Percentiles rank a stretch among this genome's conserved stretches.
phyloP scores from a whole-genome alignment of 2,888 invertebrate species.

The Meiosimyza decipiens region DNA sequence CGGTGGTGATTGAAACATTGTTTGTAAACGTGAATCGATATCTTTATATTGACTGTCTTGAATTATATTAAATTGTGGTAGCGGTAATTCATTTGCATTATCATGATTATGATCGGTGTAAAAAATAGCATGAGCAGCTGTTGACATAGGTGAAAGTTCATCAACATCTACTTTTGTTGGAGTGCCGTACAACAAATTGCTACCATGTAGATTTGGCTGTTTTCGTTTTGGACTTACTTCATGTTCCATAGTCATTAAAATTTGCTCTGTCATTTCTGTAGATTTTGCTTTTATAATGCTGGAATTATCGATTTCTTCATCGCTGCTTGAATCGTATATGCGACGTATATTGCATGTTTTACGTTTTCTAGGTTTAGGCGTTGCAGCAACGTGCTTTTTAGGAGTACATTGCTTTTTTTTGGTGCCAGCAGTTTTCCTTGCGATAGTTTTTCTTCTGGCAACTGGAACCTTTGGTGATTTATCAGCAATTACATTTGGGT shows the following conservation, averaged over 20 bases:
- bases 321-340: slow-evolving; percentile 30
- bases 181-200: background rate
- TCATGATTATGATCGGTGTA: slow-evolving; percentile 38
- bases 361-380: slow-evolving; percentile 2
- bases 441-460: background rate
- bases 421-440: background rate
- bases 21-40: slow-evolving; percentile 49
- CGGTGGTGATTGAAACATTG: slow-evolving; percentile 50
- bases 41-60: slow-evolving; percentile 49
- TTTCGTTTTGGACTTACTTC: background rate
- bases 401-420: background rate
- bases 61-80: slow-evolving; percentile 40
- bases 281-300: background rate
- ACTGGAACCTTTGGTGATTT: background rate
- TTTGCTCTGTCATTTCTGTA: background rate
- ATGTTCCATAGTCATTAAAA: background rate
- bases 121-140: slow-evolving; percentile 47
- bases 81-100: slow-evolving; percentile 20
- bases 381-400: slow-evolving; percentile 3
- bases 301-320: background rate
- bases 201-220: slow-evolving; percentile 18
- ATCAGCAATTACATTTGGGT: background rate
- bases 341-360: slow-evolving; percentile 13
- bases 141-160: slow-evolving; percentile 23
- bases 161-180: background rate